phyloP scores from a whole-genome alignment of 2,888 invertebrate genomes.

The Diabrotica balteata region DNA sequence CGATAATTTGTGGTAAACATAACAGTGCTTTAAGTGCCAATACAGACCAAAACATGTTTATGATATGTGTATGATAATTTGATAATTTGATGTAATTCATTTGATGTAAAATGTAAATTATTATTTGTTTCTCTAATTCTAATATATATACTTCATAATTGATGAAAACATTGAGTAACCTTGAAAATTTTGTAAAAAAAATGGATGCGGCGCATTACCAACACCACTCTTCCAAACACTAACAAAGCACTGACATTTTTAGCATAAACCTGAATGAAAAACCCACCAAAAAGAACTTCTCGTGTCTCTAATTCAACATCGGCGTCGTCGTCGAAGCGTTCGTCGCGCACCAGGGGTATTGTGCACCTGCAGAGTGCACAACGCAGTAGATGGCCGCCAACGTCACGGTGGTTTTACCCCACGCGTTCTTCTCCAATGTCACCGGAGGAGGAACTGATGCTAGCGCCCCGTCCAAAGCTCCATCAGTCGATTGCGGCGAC shows the following conservation, averaged over 20 bases:
- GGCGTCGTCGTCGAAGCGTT: not conserved
- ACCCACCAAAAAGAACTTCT: constrained; percentile 13
- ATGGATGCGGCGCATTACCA: not conserved
- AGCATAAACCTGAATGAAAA: constrained; percentile 4
- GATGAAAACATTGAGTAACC: not conserved
- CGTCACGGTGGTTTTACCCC: constrained; percentile 23
- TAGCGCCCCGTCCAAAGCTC: constrained; percentile 49
- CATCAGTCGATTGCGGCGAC: constrained; percentile 54
- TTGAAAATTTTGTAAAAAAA: constrained; percentile 2
- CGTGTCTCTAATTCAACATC: not conserved
- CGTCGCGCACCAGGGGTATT: constrained; percentile 5
- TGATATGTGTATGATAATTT: no score
- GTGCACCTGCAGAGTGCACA: constrained; percentile 29
- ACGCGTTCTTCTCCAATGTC: constrained; percentile 29
- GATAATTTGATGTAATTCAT: no score
- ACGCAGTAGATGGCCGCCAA: constrained; percentile 36
- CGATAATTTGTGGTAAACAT: no score
- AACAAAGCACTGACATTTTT: not conserved
- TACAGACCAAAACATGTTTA: no score
- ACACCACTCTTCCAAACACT: not conserved
- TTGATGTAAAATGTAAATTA: no score
- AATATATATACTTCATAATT: no score
- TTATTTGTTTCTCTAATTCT: no score
- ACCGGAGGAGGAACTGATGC: constrained; percentile 46
- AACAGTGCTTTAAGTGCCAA: no score